Evolutionary conservation across 2,888 invertebrate species (phyloP), one percentile per base, ranked within the genome.

Genomic region (Nymphalis c-album): DNA sequence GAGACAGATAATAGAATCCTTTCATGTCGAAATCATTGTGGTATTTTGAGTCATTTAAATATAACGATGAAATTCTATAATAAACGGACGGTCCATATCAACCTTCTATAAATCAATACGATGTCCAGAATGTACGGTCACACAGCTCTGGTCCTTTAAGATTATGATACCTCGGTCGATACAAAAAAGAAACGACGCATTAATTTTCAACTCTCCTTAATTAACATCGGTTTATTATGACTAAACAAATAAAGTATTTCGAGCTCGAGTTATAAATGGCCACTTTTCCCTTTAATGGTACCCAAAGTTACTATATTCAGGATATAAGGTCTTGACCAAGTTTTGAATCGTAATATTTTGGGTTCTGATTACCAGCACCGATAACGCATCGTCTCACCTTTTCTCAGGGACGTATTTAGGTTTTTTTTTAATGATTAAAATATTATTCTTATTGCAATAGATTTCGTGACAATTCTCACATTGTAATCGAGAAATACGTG

Each of bases 291-390:
- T 84, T 88, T 88, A 89, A 88, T 88, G 87, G 86, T 85, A 79
- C 74, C 82, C 85, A 80, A 81, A 82, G 87, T 85, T 85, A 82
- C 80, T 83, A 84, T 86, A 85, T 86, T 85, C 83, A 85, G 85
- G 85, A 85, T 82, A 80, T 87, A 87, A 88, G 88, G 85, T 86
- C 87, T 87, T 90, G 89, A 87, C 91, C 90, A 91, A 91, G 88
- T 91, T 91, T 88, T 88, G 89, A 90, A 89, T 91, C 89, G 90
- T 92, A 92, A 92, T 92, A 92, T 91, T 92, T 92, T 88, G 90
- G 89, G 87, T 82, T 91, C 89, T 91, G 93, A 93, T 93, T 92
- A 92, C 92, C 84, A 79, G 74, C 77, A 76, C 83, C 79, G 92
- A 92, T 92, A 92, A 88, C 84, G 85, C 80, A 83, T 88, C 90